phyloP scores from a whole-genome alignment of 92 coral and sea anemone species.

The Desmophyllum pertusum region DNA sequence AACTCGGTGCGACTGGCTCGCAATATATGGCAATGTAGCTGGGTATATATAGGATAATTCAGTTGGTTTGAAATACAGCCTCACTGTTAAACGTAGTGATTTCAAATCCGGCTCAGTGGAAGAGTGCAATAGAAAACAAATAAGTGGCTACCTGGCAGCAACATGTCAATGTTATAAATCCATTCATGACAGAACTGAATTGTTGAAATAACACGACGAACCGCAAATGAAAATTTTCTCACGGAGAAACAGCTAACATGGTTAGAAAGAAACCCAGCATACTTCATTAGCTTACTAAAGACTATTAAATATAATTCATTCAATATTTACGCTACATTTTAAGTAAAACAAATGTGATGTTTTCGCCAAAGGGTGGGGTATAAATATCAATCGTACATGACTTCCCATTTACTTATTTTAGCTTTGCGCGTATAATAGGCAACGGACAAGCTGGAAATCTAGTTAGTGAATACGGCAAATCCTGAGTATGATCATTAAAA shows the following conservation, averaged over 20 bases:
- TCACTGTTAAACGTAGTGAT: too few relatives aligned
- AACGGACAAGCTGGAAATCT: background rate
- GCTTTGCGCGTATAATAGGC: background rate
- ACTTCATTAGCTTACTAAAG: background rate
- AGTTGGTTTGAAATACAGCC: too few relatives aligned
- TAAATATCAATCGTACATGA: background rate
- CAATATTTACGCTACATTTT: background rate
- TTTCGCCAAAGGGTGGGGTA: background rate
- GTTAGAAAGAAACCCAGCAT: background rate
- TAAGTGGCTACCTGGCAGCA: background rate
- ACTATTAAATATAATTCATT: background rate
- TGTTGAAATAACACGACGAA: slow-evolving; percentile 19
- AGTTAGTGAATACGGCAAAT: background rate
- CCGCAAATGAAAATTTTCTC: background rate
- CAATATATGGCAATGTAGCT: background rate
- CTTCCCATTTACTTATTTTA: background rate
- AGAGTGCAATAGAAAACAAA: background rate
- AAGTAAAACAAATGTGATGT: background rate
- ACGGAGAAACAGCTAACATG: background rate
- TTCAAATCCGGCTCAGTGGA: too few relatives aligned
- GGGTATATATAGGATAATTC: too few relatives aligned
- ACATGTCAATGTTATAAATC: background rate
- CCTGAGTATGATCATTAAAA: background rate
- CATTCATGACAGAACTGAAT: slow-evolving; percentile 5
- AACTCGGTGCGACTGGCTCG: too few relatives aligned